These are phyloP conservation scores for Amazona guildingii DNA, from an alignment of 2,113 vertebrate species.

Conservation along the genomic window DNA sequence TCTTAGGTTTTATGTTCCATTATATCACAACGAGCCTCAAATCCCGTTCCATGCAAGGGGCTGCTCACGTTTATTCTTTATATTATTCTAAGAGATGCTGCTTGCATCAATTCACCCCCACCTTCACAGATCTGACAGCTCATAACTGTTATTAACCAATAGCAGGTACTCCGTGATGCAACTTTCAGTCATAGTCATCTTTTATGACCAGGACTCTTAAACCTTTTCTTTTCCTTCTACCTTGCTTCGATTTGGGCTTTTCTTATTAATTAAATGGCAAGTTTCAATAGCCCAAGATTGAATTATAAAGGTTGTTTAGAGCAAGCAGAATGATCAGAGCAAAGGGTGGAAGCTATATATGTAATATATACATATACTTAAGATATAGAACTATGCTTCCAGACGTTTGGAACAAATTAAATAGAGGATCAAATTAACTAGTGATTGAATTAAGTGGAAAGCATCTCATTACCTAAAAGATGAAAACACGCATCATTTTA, in stretches of 20 bases:
- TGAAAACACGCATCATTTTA: conserved; percentile 65
- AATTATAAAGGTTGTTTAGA: conserved; percentile 54
- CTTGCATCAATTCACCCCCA: background rate
- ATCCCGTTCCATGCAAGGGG: background rate
- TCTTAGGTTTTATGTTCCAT: background rate
- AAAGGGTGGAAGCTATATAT: conserved; percentile 1
- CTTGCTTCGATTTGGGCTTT: conserved; percentile 1
- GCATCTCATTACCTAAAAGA: conserved; percentile 69
- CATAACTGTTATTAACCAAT: background rate
- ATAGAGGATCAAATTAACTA: conserved; percentile 66
- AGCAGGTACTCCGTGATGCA: background rate
- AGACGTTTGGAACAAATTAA: conserved; percentile 68
- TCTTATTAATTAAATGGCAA: conserved; percentile 60
- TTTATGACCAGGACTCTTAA: background rate
- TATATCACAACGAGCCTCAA: background rate
- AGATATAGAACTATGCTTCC: conserved; percentile 36
- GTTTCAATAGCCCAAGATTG: conserved; percentile 34
- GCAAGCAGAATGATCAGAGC: conserved; percentile 38
- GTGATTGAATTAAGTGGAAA: conserved; percentile 70
- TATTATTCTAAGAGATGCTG: background rate
- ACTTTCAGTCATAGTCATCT: background rate
- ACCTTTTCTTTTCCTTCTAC: background rate
- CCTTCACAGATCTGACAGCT: background rate
- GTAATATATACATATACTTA: conserved; percentile 43
- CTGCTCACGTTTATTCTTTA: background rate